Evolutionary conservation across 2,113 vertebrate genomes (phyloP).

Genomic region (Passer montanus): DNA sequence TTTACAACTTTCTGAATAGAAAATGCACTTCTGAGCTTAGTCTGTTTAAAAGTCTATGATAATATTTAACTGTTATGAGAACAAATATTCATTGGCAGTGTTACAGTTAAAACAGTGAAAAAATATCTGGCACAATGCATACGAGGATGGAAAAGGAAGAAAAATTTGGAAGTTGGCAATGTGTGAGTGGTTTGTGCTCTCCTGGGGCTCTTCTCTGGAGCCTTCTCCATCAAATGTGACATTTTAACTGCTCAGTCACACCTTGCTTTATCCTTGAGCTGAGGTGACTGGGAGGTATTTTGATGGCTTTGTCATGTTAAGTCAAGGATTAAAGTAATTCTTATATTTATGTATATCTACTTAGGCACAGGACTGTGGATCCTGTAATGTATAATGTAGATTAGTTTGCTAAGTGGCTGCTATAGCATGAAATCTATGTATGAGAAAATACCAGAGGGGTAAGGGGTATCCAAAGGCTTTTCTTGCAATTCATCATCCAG

Average conservation of each 20-base stretch:
- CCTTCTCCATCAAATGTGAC: neutral
- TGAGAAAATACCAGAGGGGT: neutral
- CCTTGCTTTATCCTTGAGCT: neutral
- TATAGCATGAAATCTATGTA: neutral
- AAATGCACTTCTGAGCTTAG: neutral
- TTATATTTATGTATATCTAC: neutral
- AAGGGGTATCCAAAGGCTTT: neutral
- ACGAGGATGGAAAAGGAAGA: neutral
- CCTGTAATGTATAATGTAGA: neutral
- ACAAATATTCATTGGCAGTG: neutral
- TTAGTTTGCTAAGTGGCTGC: neutral
- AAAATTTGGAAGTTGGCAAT: neutral
- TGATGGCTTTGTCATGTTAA: slow-evolving; percentile 9
- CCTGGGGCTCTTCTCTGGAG: neutral
- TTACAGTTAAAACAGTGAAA: neutral
- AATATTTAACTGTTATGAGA: neutral
- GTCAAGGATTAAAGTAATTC: neutral
- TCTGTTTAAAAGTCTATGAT: neutral
- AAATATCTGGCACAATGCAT: neutral
- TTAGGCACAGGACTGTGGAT: neutral
- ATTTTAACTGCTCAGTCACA: neutral
- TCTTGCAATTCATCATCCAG: neutral
- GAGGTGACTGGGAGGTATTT: neutral
- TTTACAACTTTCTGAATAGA: neutral
- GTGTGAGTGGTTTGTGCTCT: neutral